Evolutionary conservation across 2,888 invertebrate species (phyloP).

Genomic region (Merodon equestris): DNA sequence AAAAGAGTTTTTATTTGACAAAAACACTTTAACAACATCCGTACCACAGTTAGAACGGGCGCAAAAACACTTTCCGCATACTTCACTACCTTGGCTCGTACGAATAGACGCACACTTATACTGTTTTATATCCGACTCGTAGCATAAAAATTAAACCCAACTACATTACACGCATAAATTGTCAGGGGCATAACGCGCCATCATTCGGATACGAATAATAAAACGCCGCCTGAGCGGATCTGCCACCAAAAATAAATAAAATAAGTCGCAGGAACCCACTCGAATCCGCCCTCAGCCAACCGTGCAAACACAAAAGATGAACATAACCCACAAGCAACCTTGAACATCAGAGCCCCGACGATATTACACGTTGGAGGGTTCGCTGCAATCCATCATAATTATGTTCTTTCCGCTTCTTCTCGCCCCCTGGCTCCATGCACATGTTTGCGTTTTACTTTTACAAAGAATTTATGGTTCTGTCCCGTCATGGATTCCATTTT

Average conservation of each 20-base stretch:
- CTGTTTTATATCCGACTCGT: too few relatives aligned
- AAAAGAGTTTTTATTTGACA: too few relatives aligned
- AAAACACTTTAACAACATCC: too few relatives aligned
- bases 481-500: slow-evolving; percentile 21
- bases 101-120: too few relatives aligned
- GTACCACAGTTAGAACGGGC: too few relatives aligned
- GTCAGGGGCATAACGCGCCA: slow-evolving; percentile 8
- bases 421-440: too few relatives aligned
- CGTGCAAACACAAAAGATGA: slow-evolving; percentile 22
- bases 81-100: too few relatives aligned
- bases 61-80: too few relatives aligned
- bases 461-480: slow-evolving; percentile 43
- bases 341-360: slow-evolving; percentile 19
- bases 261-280: neutral
- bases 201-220: slow-evolving; percentile 2
- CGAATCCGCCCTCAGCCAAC: neutral
- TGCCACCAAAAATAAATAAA: too few relatives aligned
- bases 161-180: slow-evolving; percentile 9
- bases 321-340: slow-evolving; percentile 19
- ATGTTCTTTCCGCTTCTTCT: slow-evolving; percentile 20
- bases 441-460: too few relatives aligned
- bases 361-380: neutral
- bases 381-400: slow-evolving; percentile 55
- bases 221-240: too few relatives aligned
- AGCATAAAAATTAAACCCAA: too few relatives aligned